phyloP scores from a whole-genome alignment of 2,888 invertebrate species.

The Tridacna gigas region DNA sequence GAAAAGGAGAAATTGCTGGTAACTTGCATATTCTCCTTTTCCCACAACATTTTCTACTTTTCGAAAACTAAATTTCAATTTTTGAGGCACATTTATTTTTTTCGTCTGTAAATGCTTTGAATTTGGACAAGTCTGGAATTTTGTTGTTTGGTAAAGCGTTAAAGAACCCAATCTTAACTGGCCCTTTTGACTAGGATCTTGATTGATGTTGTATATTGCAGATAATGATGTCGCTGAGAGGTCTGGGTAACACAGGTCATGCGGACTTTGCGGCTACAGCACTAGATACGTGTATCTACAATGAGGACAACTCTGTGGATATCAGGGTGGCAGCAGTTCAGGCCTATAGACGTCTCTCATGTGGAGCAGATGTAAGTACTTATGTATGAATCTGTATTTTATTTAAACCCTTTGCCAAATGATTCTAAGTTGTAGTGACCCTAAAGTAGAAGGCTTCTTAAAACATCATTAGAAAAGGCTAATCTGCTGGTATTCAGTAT shows the following conservation, averaged over 20 bases:
- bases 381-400: not conserved
- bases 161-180: too few relatives aligned
- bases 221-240: conserved; percentile 88
- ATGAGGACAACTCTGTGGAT: conserved; percentile 89
- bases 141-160: too few relatives aligned
- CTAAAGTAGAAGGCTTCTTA: too few relatives aligned
- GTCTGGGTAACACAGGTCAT: conserved; percentile 94
- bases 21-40: too few relatives aligned
- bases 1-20: not conserved
- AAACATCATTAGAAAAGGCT: too few relatives aligned
- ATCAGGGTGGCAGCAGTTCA: conserved; percentile 92
- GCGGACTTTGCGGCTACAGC: conserved; percentile 82
- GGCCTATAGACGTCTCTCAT: conserved; percentile 90
- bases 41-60: not conserved
- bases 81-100: not conserved
- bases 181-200: too few relatives aligned
- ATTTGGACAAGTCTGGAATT: not conserved
- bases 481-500: too few relatives aligned
- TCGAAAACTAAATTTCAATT: not conserved
- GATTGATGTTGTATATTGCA: conserved; percentile 18
- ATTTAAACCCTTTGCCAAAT: too few relatives aligned
- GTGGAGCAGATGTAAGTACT: conserved; percentile 85
- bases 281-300: conserved; percentile 76
- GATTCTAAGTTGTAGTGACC: too few relatives aligned
- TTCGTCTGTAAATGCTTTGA: not conserved